phyloP scores from a whole-genome alignment of 2,113 vertebrate genomes.

The Erythrocercus mccallii region DNA sequence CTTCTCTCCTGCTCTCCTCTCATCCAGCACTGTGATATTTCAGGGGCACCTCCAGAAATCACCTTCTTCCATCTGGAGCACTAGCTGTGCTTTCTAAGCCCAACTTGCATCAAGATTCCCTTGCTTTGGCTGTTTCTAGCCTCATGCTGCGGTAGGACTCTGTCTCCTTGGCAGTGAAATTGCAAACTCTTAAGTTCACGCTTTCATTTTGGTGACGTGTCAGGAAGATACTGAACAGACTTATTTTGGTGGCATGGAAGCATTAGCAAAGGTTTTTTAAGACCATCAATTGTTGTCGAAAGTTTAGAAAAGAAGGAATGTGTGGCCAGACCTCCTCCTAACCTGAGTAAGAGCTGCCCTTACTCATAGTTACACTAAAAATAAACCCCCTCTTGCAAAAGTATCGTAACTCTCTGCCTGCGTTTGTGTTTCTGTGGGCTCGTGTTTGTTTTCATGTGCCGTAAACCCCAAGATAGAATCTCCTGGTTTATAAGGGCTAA shows the following conservation, averaged over 20 bases:
- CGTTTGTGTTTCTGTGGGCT: fast-evolving
- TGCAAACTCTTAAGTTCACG: neutral
- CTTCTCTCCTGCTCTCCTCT: neutral
- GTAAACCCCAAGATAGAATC: neutral
- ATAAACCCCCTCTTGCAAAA: slow-evolving; percentile 11
- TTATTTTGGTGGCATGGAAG: neutral
- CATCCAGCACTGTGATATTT: neutral
- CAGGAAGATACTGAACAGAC: no score
- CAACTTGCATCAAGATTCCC: neutral
- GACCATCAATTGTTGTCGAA: neutral
- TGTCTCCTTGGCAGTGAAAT: neutral
- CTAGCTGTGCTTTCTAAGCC: neutral
- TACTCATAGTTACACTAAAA: neutral
- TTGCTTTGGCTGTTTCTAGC: neutral
- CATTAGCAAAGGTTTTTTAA: neutral
- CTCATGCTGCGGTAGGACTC: fast-evolving
- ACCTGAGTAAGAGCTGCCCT: neutral
- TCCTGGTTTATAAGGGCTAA: slow-evolving; percentile 11
- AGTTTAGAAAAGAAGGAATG: neutral
- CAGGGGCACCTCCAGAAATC: neutral
- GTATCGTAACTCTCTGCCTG: neutral
- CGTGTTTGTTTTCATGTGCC: neutral
- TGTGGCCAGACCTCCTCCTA: neutral
- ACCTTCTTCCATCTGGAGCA: neutral
- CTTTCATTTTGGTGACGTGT: neutral